Conservation (phyloP, 2,888 invertebrate species). For the Apamea anceps region DNA sequence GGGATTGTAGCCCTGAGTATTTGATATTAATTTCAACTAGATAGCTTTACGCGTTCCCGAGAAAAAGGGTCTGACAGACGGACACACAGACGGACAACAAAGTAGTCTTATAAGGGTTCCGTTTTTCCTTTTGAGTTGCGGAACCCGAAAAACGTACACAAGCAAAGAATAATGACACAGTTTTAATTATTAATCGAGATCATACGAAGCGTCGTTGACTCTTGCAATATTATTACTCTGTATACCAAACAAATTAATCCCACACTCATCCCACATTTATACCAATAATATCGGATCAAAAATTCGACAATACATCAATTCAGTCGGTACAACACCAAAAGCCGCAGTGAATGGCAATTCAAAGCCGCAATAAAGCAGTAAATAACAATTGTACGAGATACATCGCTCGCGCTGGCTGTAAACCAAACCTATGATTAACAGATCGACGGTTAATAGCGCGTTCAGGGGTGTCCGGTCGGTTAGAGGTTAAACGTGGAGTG, state of each 20-base stretch:
- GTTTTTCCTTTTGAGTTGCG: too few species aligned
- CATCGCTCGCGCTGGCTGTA: constrained; percentile 76
- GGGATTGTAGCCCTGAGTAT: too few species aligned
- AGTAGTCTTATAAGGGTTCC: too few species aligned
- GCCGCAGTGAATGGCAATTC: constrained; percentile 57
- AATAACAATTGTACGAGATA: constrained; percentile 84
- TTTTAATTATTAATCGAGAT: background rate
- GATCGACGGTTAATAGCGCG: constrained; percentile 81
- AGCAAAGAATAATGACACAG: background rate
- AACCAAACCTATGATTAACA: constrained; percentile 87
- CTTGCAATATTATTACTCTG: background rate
- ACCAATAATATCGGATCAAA: constrained; percentile 46
- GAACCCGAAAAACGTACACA: too few species aligned
- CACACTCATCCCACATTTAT: constrained; percentile 6
- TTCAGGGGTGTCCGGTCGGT: constrained; percentile 66
- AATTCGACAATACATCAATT: constrained; percentile 55
- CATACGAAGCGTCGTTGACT: background rate
- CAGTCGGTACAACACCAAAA: constrained; percentile 46
- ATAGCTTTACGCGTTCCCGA: too few species aligned
- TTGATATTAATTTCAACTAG: too few species aligned
- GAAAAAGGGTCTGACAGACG: too few species aligned
- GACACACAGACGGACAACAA: too few species aligned
- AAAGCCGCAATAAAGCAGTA: constrained; percentile 77
- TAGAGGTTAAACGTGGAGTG: background rate
- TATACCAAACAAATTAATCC: background rate